Evolutionary conservation across 2,888 invertebrate genomes (phyloP).

Genomic region (Imbricaverruca yamaguchii): DNA sequence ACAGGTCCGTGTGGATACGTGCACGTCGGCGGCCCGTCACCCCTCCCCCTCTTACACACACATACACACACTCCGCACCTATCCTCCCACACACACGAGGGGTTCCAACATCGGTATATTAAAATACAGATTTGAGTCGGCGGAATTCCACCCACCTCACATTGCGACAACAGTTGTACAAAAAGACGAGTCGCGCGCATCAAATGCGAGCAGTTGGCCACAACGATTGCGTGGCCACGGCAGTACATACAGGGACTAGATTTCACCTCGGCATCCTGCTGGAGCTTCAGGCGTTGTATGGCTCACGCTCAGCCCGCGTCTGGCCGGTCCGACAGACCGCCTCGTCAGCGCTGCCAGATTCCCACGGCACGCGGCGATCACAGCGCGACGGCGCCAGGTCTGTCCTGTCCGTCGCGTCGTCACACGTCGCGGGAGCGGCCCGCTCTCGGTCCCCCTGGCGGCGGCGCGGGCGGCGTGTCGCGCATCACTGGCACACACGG

Average conservation of each 20-base stretch:
- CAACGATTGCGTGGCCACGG: not conserved
- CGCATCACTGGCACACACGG: not conserved
- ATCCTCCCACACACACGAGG: no score
- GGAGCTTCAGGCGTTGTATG: no score
- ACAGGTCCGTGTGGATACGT: no score
- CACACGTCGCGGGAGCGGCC: not conserved
- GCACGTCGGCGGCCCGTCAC: no score
- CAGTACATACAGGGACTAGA: slow-evolving; percentile 12
- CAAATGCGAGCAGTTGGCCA: not conserved
- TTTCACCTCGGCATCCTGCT: not conserved
- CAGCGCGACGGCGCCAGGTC: not conserved
- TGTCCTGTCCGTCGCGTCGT: not conserved
- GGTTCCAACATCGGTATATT: not conserved
- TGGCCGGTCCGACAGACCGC: not conserved
- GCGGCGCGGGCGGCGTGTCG: not conserved
- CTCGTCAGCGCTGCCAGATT: not conserved
- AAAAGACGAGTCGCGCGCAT: not conserved
- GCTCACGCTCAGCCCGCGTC: no score
- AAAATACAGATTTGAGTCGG: not conserved
- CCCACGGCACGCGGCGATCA: not conserved
- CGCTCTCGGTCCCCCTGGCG: not conserved
- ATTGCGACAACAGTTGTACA: not conserved
- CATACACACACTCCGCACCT: no score
- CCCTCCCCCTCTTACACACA: no score
- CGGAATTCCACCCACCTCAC: not conserved